Conservation (phyloP, 2,797 vertebrate species). For the Pelochelys cantorii region DNA sequence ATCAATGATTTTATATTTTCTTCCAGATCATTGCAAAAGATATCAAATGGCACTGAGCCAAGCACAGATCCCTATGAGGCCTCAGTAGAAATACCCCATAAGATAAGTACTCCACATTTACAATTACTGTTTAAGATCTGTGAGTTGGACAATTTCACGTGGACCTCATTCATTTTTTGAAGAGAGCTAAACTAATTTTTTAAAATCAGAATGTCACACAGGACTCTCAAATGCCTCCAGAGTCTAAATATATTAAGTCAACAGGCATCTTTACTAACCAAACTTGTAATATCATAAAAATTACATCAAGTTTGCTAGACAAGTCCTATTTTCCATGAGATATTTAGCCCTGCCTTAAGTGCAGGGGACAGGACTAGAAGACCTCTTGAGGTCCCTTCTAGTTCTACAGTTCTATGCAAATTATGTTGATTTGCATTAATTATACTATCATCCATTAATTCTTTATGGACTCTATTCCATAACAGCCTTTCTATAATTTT, state of each 20-base stretch:
- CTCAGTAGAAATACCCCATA: background rate
- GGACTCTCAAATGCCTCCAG: too few relatives aligned
- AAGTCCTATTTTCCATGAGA: fast-evolving
- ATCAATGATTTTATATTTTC: fast-evolving
- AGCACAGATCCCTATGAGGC: background rate
- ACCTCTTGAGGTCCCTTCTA: too few relatives aligned
- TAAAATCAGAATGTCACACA: too few relatives aligned
- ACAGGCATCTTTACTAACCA: background rate
- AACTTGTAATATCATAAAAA: background rate
- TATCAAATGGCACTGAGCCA: background rate
- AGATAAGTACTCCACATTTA: background rate
- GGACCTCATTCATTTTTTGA: background rate
- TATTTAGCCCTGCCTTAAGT: too few relatives aligned
- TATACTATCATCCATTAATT: background rate
- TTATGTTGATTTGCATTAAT: background rate
- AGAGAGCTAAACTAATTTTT: background rate
- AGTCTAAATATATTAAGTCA: too few relatives aligned
- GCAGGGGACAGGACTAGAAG: too few relatives aligned
- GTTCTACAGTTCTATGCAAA: too few relatives aligned
- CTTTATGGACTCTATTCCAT: fast-evolving
- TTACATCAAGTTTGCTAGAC: background rate
- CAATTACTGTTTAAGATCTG: background rate
- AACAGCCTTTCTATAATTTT: background rate
- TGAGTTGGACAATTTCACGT: background rate
- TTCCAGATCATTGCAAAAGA: background rate